Conservation (phyloP, 2,113 vertebrate genomes). For the Merops nubicus region DNA sequence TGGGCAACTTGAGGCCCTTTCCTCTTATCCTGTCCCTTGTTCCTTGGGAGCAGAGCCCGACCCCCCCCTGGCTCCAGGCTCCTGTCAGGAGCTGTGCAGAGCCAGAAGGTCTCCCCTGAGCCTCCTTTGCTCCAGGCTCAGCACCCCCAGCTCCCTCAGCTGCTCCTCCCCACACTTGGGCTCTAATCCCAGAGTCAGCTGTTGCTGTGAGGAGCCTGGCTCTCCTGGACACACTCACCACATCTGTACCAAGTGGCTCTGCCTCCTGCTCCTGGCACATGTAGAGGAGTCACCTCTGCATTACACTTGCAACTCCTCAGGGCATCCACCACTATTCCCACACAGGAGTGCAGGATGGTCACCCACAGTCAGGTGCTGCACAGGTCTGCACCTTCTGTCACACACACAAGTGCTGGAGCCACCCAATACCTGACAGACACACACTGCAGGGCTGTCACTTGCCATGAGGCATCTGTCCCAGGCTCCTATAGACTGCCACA, state of each 20-base stretch:
- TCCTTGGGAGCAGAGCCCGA: too few species aligned
- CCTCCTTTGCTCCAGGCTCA: background rate
- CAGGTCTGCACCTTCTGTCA: background rate
- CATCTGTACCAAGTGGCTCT: background rate
- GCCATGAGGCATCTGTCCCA: background rate
- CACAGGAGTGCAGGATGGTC: rapidly evolving
- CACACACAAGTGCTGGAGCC: background rate
- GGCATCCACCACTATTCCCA: background rate
- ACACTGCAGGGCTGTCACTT: background rate
- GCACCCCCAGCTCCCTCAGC: background rate
- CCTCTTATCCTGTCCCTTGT: too few species aligned
- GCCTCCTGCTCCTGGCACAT: background rate
- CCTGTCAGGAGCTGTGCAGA: background rate
- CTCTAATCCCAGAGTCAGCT: background rate
- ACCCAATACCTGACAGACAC: background rate
- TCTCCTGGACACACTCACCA: background rate
- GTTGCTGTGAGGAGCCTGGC: background rate
- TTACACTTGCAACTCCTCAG: background rate
- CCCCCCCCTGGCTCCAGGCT: too few species aligned
- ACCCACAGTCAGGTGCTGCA: background rate
- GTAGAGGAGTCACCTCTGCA: background rate
- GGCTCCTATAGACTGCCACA: too few species aligned
- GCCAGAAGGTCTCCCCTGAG: background rate
- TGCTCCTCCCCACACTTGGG: background rate
- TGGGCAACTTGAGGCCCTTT: too few species aligned